Conservation (phyloP, 2,113 vertebrate genomes). For the Bettongia penicillata region DNA sequence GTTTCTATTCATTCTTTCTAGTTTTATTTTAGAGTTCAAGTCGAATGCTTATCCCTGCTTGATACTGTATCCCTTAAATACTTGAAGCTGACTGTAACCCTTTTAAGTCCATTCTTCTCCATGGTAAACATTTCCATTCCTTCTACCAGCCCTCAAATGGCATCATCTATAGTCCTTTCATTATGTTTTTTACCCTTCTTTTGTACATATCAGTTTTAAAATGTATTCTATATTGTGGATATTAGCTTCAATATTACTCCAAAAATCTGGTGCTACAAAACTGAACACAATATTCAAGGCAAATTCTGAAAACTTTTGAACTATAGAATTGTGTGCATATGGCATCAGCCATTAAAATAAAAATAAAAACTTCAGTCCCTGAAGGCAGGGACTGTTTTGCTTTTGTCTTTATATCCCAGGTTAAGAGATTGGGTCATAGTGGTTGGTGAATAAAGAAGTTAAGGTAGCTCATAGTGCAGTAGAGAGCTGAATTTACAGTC, state of each 20-base stretch:
- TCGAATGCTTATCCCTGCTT: not conserved
- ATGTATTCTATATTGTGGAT: not conserved
- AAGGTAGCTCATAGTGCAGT: no score
- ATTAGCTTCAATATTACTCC: not conserved
- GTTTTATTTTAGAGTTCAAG: not conserved
- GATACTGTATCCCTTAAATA: not conserved
- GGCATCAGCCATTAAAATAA: not conserved
- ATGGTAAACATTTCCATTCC: not conserved
- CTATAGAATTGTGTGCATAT: not conserved
- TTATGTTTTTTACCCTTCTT: not conserved
- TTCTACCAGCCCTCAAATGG: not conserved
- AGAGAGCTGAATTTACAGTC: not conserved
- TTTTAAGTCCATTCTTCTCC: not conserved
- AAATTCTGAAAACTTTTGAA: not conserved
- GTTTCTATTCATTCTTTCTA: not conserved
- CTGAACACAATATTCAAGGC: not conserved
- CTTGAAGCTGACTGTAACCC: not conserved
- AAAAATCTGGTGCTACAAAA: not conserved
- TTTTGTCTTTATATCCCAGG: not conserved
- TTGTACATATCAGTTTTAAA: not conserved
- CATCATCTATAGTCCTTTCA: not conserved
- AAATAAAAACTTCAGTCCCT: not conserved
- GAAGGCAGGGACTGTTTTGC: not conserved
- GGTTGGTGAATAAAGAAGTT: not conserved
- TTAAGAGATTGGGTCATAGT: not conserved